Evolutionary conservation across 1,140 invertebrate species (phyloP), one percentile per base, ranked within the genome.

Genomic region (Venturia canescens): DNA sequence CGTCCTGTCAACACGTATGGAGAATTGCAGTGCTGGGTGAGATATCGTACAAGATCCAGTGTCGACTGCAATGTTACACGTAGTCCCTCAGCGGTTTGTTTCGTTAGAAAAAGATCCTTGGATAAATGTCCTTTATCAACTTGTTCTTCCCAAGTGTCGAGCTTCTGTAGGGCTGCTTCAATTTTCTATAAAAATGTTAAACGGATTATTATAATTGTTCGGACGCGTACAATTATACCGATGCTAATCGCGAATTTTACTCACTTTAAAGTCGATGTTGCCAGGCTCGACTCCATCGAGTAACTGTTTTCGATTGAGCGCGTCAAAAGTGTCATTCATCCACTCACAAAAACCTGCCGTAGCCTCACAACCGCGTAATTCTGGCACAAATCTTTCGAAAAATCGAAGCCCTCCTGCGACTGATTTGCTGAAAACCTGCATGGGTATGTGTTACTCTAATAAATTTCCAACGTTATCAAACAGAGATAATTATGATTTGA

Each of bases 141-240:
- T 3, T 71, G 27, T 23, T 21, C 75, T 70, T 84, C 81, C 83
- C 81, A 84, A 7, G 50, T 21, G 21, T 84, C 77, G 0, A 84
- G 48, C 29, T 76, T 77, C 9, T 78, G 0, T 26, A 81, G 69
- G 0, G 80, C 72, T 7, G 79, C 57, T 63, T 70, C 13, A 66
- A 83, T 71, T 21, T 78, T 50, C 57, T 60, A 23, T 3, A 50
- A 50, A 50, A 16, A 60, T 21, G 76, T 81, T 38, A 16, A 72
- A 69, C 7, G 63, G 31, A 74, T 38, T 44, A 16, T 63, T 60
- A 18, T 34, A 63, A 78, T 57, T 34, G n/a, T 16, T 60, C 6
- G 48, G 26, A 53, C 3, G 5, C 6, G 75, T 66, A 29, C 13
- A 26, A 23, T 27, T 50, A 75, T 50, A 57, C 26, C 6, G 13